Evolutionary conservation across 1,140 invertebrate species (phyloP), one percentile per base, ranked within the genome.

Genomic region (Piezodorus guildinii): DNA sequence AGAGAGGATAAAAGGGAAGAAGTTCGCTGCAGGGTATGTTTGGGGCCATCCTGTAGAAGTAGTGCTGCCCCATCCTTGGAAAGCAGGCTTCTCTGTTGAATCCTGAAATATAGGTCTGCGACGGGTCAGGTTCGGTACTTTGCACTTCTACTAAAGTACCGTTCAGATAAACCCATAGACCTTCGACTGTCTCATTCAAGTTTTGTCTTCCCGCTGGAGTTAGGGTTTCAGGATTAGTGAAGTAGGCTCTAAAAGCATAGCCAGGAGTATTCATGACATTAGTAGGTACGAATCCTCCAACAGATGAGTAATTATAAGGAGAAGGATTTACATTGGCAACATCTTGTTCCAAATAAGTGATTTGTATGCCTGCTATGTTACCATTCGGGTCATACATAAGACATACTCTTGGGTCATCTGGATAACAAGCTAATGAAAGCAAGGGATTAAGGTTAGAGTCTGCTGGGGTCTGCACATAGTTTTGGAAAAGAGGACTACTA

Each of bases 221-320:
- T 1, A 65, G 45, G 14, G 30, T 60, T 25, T 60, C 60, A 16
- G 64, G 64, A 62, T 65, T 62, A 3, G 64, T 62, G 64, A 65
- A 65, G 21, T 62, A 65, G 17, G 51, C 64, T 25, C 64, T 49
- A 21, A 62, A 34, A 25, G 58, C 44, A 25, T 61, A 65, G 0
- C 46, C 64, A 8, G 64, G 64, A 0, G 34, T 61, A 45, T 56
- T 56, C 15, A 65, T 45, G 1, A 65, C 34, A 17, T 61, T 61
- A 4, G 44, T 65, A 14, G 46, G 27, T 10, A 39, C 17, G 25
- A 61, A 65, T 43, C 39, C 45, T 25, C 60, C 60, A 34, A 62
- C 46, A n/a, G 23, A 27, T 27, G 44, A 46, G 17, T 61, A 62
- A 46, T 65, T 56, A 27, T 65, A 65, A n/a, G 58, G 58, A 16